phyloP scores from a whole-genome alignment of 2,113 vertebrate species.

The Vidua chalybeata region DNA sequence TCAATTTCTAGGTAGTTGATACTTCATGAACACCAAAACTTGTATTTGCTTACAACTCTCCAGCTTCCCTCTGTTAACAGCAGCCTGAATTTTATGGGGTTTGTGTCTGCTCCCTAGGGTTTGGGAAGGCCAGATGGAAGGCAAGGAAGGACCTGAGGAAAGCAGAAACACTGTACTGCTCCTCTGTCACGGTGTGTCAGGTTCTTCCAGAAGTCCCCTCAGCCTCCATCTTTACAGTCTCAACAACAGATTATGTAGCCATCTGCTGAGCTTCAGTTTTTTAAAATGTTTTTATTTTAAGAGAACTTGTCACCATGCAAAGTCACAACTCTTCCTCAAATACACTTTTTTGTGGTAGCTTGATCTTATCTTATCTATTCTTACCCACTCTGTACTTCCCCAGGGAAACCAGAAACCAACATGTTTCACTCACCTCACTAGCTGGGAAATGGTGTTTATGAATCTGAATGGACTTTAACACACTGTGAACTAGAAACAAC shows the following conservation, averaged over 20 bases:
- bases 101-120: neutral
- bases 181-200: neutral
- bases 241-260: neutral
- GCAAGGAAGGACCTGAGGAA: neutral
- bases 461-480: neutral
- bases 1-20: neutral
- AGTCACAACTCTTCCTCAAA: neutral
- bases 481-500: neutral
- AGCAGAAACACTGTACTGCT: neutral
- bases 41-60: neutral
- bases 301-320: neutral
- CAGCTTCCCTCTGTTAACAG: neutral
- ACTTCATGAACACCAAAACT: neutral
- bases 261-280: neutral
- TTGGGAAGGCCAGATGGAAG: neutral
- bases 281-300: neutral
- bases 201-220: neutral
- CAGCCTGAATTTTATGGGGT: neutral
- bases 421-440: neutral
- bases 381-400: neutral
- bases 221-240: neutral
- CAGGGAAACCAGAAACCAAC: neutral
- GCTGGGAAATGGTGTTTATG: neutral
- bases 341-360: neutral
- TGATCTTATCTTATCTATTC: neutral